Conservation (phyloP, 2,113 vertebrate genomes). For the Xenus cinereus region DNA sequence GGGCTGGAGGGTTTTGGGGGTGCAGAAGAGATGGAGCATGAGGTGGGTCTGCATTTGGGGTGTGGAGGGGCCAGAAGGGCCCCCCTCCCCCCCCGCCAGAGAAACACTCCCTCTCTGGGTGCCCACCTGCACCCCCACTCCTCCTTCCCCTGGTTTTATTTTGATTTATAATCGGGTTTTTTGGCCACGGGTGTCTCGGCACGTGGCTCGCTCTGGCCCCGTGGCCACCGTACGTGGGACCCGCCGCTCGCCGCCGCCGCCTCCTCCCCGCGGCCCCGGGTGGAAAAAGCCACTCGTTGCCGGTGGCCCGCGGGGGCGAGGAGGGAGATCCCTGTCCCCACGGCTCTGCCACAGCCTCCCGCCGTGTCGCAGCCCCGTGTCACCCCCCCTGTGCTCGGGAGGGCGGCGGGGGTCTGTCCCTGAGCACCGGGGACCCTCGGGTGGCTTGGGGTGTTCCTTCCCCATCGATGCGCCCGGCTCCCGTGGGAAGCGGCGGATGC, state of each 20-base stretch:
- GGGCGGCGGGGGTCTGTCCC: background rate
- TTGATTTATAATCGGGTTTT: background rate
- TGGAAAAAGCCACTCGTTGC: background rate
- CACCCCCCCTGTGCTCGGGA: rapidly evolving
- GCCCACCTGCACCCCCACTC: background rate
- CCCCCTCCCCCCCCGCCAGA: no score
- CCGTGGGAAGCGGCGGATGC: background rate
- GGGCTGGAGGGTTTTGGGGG: no score
- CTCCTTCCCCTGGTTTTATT: background rate
- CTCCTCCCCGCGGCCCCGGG: background rate
- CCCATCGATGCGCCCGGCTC: rapidly evolving
- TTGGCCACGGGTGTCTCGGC: background rate
- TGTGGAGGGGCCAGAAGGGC: background rate
- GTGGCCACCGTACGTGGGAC: background rate
- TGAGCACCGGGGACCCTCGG: background rate
- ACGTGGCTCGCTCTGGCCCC: background rate
- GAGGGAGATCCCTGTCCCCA: background rate
- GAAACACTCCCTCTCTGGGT: no score
- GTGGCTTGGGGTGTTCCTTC: background rate
- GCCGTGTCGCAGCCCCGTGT: rapidly evolving
- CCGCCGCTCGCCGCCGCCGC: background rate
- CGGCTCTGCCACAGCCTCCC: rapidly evolving
- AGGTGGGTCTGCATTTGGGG: background rate
- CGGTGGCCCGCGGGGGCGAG: no score
- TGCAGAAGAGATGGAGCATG: background rate